These are phyloP conservation scores for Tragelaphus buxtoni DNA, from an alignment of 2,113 vertebrate species.

Conservation along the genomic window DNA sequence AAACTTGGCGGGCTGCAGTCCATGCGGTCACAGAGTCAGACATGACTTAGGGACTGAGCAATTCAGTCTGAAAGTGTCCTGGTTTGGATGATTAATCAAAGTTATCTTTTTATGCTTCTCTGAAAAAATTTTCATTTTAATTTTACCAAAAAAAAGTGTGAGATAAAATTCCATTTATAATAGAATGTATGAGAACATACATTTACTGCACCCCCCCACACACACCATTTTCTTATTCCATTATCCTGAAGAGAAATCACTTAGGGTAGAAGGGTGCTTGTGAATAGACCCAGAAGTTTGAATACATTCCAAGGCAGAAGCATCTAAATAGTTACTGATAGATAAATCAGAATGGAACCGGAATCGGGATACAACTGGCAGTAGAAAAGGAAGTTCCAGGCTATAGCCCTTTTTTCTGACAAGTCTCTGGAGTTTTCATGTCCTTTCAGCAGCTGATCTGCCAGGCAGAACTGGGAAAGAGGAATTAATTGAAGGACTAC, in stretches of 20 bases:
- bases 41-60: not conserved
- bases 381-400: not conserved
- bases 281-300: not conserved
- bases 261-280: not conserved
- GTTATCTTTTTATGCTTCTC: not conserved
- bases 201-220: not conserved
- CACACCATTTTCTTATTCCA: not conserved
- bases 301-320: not conserved
- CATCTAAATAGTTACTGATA: not conserved
- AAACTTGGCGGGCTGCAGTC: not conserved
- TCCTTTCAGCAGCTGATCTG: not conserved
- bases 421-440: not conserved
- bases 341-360: not conserved
- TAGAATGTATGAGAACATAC: not conserved
- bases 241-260: not conserved
- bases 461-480: not conserved
- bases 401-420: not conserved
- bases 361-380: not conserved
- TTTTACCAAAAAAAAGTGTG: not conserved
- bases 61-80: not conserved
- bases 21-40: not conserved
- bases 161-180: not conserved
- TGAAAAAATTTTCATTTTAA: not conserved
- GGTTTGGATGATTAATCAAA: not conserved
- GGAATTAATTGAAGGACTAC: not conserved